Evolutionary conservation across 2,888 invertebrate species (phyloP).

Genomic region (Drosophila pullipes): DNA sequence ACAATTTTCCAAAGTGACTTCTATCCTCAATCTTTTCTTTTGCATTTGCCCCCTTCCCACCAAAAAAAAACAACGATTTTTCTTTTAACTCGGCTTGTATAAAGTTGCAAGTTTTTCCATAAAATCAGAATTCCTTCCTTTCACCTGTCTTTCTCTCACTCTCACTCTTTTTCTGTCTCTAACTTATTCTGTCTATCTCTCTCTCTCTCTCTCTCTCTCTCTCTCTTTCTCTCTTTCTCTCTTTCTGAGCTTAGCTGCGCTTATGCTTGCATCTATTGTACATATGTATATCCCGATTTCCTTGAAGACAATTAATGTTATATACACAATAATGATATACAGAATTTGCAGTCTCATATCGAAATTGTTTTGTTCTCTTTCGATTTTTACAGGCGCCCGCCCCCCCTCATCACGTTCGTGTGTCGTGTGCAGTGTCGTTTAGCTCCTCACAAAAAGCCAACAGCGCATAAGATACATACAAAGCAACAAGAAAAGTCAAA

Average conservation of each 20-base stretch:
- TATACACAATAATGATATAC: constrained; percentile 43
- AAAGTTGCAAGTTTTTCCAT: constrained; percentile 21
- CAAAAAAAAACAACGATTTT: neutral
- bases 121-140: neutral
- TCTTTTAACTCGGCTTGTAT: neutral
- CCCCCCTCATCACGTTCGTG: constrained; percentile 51
- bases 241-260: constrained; percentile 38
- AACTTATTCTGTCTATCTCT: constrained; percentile 5
- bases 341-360: constrained; percentile 68
- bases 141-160: constrained; percentile 2
- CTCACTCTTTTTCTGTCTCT: constrained; percentile 15
- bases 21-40: constrained; percentile 1
- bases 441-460: constrained; percentile 45
- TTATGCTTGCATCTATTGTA: constrained; percentile 50
- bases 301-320: constrained; percentile 28
- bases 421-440: constrained; percentile 65
- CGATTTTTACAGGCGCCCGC: constrained; percentile 79
- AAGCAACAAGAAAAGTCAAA: constrained; percentile 5
- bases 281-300: constrained; percentile 29
- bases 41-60: neutral
- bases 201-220: constrained; percentile 14
- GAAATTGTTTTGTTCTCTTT: constrained; percentile 81
- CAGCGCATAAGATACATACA: constrained; percentile 58
- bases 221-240: constrained; percentile 14
- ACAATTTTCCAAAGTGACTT: constrained; percentile 25